A percentile compares a stretch with the other conserved stretches of the same genome.
phyloP scores from a whole-genome alignment of 1,140 invertebrate species.

The Drosophila tsacasi region DNA sequence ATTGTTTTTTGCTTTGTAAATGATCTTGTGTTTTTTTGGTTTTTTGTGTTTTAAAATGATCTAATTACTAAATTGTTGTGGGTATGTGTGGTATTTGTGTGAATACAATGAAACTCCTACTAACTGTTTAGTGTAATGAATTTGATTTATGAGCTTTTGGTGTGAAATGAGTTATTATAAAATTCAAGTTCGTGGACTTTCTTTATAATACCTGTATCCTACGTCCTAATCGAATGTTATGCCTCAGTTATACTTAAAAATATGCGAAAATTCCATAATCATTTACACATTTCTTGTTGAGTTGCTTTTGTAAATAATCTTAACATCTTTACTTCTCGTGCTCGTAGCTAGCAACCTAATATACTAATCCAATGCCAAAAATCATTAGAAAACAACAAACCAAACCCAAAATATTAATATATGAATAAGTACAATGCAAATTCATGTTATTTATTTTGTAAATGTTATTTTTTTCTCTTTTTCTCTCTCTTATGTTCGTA shows the following conservation, averaged over 20 bases:
- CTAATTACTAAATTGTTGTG: slow-evolving; percentile 4
- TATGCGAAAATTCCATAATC: slow-evolving; percentile 2
- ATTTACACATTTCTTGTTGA: slow-evolving; percentile 16
- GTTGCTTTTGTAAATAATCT: slow-evolving; percentile 40
- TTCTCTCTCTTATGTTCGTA: slow-evolving; percentile 81
- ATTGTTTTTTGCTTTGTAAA: neutral
- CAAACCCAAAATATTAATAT: slow-evolving; percentile 26
- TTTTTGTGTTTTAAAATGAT: neutral
- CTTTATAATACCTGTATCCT: neutral
- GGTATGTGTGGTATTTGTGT: slow-evolving; percentile 9
- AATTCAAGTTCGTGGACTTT: neutral
- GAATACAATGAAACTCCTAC: too few species aligned
- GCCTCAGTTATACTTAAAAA: neutral
- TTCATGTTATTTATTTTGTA: slow-evolving; percentile 82
- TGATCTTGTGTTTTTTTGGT: neutral
- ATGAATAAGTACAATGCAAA: slow-evolving; percentile 43
- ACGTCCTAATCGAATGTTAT: slow-evolving; percentile 1
- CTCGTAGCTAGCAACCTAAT: slow-evolving; percentile 11
- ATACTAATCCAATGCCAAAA: neutral
- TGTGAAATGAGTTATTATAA: neutral
- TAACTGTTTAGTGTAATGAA: neutral
- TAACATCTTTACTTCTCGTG: slow-evolving; percentile 8
- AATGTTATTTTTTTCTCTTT: slow-evolving; percentile 84
- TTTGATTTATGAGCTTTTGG: neutral
- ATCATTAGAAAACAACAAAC: slow-evolving; percentile 13